These are phyloP conservation scores for Emydocephalus ijimae DNA, from an alignment of 2,113 vertebrate genomes.

Conservation along the genomic window DNA sequence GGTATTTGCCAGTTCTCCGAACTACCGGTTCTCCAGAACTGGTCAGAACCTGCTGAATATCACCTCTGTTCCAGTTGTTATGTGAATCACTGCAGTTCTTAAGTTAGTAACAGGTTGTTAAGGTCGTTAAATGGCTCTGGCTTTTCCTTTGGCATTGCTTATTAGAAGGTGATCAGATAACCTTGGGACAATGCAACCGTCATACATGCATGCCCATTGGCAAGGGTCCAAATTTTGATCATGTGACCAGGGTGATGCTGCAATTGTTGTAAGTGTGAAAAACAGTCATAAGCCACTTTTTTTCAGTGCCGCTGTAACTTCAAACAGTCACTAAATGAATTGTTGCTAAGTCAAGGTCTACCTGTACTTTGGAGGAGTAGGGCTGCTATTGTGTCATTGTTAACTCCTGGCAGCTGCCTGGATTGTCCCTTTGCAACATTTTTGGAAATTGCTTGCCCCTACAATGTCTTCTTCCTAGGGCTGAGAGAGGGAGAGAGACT, in stretches of 20 bases:
- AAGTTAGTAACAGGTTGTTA: background rate
- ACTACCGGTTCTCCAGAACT: too few species aligned
- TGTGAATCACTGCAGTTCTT: background rate
- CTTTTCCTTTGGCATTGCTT: too few species aligned
- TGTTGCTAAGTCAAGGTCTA: background rate
- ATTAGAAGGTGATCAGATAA: too few species aligned
- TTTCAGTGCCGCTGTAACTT: background rate
- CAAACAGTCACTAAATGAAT: too few species aligned
- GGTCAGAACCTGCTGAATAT: too few species aligned
- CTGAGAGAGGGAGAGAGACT: background rate
- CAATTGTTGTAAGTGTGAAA: too few species aligned
- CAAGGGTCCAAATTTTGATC: background rate
- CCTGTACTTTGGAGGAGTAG: background rate
- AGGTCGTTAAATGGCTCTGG: too few species aligned
- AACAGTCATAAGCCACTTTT: too few species aligned
- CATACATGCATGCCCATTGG: background rate
- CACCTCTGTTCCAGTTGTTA: too few species aligned
- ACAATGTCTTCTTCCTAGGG: background rate
- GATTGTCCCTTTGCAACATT: constrained; percentile 19
- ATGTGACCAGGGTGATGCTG: background rate
- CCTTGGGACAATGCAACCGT: background rate
- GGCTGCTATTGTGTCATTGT: background rate
- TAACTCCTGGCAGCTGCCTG: background rate
- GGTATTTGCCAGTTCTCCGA: too few species aligned
- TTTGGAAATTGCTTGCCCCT: background rate